Evolutionary conservation across 2,113 vertebrate species (phyloP), one percentile per base, ranked within the genome.

Genomic region (Alectura lathami): DNA sequence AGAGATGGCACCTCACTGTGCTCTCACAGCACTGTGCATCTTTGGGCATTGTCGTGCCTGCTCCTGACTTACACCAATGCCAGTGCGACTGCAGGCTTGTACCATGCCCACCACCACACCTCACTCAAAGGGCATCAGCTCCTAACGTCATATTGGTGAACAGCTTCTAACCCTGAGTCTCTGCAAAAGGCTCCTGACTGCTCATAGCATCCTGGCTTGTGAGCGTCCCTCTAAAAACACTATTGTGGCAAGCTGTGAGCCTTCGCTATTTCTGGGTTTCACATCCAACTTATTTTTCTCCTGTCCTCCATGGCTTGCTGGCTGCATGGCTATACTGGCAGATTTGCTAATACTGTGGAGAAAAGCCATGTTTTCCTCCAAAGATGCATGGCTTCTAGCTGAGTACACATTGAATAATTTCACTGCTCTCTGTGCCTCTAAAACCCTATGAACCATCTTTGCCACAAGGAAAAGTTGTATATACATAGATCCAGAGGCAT

Each of bases 121-220:
- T 70, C 72, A 68, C 73, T 83, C 9, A 5, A 45, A 17, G 23
- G 48, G 3, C 50, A 23, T 50, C 54, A 50, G 60, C 47, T 92
- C 59, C 57, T 36, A 53, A 24, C 29, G 73, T 77, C 32, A 16
- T 7, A 17, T 5, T 43, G 16, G 7, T 0, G 0, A 8, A 26
- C n/a, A 67, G 42, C 48, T 87, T 68, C 88, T 53, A 63, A 43
- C 42, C 40, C 13, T 47, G 18, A n/a, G 76, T 32, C 47, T 83
- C 67, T 76, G 32, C 63, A 91, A 42, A 70, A 60, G 38, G n/a
- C 27, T 36, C 62, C 43, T 81, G 43, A 70, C 36, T 73, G 3
- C 42, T 69, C 22, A 13, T 5, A 40, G 40, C 24, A 18, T 21
- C 79, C 57, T 36, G 24, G 34, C 51, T 70, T 77, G 34, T n/a